Percentiles rank a stretch among this genome's conserved stretches.
These are phyloP conservation scores for Leptura quadrifasciata DNA, from an alignment of 2,888 invertebrate species.

Conservation along the genomic window DNA sequence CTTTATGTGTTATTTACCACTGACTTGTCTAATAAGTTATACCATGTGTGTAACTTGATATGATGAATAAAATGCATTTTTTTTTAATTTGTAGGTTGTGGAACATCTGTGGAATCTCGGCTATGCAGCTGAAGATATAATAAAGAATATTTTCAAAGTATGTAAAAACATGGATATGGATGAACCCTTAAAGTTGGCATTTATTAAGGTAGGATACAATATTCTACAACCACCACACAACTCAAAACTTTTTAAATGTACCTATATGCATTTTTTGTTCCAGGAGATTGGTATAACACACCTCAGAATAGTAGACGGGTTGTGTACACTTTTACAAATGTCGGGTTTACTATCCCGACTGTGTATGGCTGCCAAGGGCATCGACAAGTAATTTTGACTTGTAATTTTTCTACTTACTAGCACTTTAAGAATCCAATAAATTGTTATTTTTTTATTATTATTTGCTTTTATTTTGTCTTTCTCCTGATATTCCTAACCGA, in stretches of 20 bases:
- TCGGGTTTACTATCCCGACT: conserved; percentile 91
- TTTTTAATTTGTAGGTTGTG: conserved; percentile 78
- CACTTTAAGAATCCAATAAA: background rate
- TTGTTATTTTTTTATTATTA: background rate
- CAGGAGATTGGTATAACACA: conserved; percentile 94
- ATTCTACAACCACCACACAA: background rate
- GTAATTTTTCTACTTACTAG: background rate
- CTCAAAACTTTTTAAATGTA: background rate
- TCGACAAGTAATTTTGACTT: conserved; percentile 1
- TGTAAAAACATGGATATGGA: conserved; percentile 89
- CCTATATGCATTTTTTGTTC: conserved; percentile 47
- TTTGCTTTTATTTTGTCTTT: background rate
- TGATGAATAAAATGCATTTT: too few species aligned
- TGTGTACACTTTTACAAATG: conserved; percentile 91
- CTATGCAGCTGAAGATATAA: conserved; percentile 97
- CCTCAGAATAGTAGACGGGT: conserved; percentile 92
- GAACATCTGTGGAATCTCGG: conserved; percentile 94
- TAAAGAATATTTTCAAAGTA: conserved; percentile 95
- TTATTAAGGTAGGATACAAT: conserved; percentile 83
- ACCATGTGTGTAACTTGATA: too few species aligned
- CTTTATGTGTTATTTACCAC: too few species aligned
- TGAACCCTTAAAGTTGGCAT: conserved; percentile 87
- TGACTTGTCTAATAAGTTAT: too few species aligned
- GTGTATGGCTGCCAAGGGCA: conserved; percentile 75
- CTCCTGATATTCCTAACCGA: too few species aligned